Base-by-base conservation (phyloP, 2,888 invertebrate genomes). In the Empis livida region DNA sequence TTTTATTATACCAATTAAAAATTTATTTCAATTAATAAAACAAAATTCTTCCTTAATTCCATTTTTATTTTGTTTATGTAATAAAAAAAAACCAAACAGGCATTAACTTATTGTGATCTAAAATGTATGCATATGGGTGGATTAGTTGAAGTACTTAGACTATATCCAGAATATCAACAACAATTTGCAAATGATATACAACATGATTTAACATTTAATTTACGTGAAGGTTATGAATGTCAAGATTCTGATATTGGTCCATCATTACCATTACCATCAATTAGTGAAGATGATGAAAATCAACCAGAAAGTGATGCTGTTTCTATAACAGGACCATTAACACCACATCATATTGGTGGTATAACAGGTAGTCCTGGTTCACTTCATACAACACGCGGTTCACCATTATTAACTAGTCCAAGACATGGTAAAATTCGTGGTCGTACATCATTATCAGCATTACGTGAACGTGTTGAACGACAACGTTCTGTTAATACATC, bases 251-350 rank as follows among this genome's bases (percentile, higher is more conserved):
- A 68, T 49, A 68, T 67, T 49, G 67, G 67, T 0, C 67, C 67
- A 1, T 59, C 66, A 4, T 62, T 67, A 43, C 87, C 89, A 2
- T 70, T 92, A 53, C 94, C 94, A 3, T 93, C 93, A 35, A 95
- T 95, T 63, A 92, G 92, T 49, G 94, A 95, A 68, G 94, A 94
- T 56, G 94, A 94, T 61, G 94, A 92, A 66, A 90, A 90, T 59
- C 82, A 81, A 23, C 84, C 85, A 32, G 89, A 89, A 49, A 84
- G 81, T 30, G 73, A 53, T 27, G 80, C 80, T 23, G 77, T 49
- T 10, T 38, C 42, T 31, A 45, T 32, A 35, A 9, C 27, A 9
- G 23, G 14, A 27, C 40, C 10, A 37, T 74, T 79, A 1, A 77
- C 80, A 43, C 82, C 78, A 23, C 82, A 76, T 47, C 82, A 76